Percentiles rank a stretch among this genome's conserved stretches.
These are phyloP conservation scores for rat (Rattus norvegicus) DNA, from an alignment of 2,113 vertebrate genomes.

Conservation along the genomic window GRCr8 NC_086026.1:76800001-76800500, in stretches of 20 bases:
- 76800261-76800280: conserved; percentile 16
- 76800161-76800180: neutral
- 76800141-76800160: neutral
- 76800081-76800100: no score
- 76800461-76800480: neutral
- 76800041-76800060: no score
- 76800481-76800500: neutral
- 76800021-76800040: no score
- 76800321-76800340: neutral
- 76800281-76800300: neutral
- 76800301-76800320: neutral
- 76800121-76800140: neutral
- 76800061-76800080: no score
- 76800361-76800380: neutral
- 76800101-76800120: no score
- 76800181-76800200: neutral
- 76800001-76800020: no score
- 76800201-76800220: neutral
- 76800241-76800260: neutral
- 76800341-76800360: neutral
- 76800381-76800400: neutral
- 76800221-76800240: neutral
- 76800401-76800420: neutral
- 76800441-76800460: neutral
- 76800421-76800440: neutral